phyloP scores from a whole-genome alignment of 2,797 vertebrate species.

The Cirrhinus mrigala region DNA sequence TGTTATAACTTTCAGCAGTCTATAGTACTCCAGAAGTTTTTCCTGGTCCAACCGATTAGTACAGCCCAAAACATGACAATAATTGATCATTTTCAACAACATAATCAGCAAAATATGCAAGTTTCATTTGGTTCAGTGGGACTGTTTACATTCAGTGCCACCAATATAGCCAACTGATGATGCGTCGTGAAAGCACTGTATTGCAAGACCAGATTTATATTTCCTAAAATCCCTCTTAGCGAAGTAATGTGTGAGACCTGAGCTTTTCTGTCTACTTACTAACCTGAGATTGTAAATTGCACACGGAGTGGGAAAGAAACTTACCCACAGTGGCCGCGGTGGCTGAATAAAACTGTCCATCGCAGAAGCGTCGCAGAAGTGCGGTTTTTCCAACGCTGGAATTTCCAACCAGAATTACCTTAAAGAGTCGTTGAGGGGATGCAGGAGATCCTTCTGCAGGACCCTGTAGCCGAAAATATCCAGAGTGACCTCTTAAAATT shows the following conservation, averaged over 20 bases:
- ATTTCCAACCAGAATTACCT: slow-evolving; percentile 93
- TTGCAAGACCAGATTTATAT: neutral
- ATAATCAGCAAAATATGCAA: no score
- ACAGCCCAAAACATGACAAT: no score
- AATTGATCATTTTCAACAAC: no score
- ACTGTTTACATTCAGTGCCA: no score
- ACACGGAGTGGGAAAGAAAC: slow-evolving; percentile 46
- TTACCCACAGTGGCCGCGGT: slow-evolving; percentile 91
- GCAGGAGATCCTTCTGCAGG: slow-evolving; percentile 71
- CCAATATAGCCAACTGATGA: no score
- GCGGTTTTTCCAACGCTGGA: slow-evolving; percentile 94
- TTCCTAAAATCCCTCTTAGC: neutral
- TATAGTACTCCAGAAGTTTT: no score
- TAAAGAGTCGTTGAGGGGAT: slow-evolving; percentile 88
- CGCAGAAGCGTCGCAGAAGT: slow-evolving; percentile 89
- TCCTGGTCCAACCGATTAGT: no score
- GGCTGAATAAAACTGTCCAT: slow-evolving; percentile 82
- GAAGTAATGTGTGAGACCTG: neutral
- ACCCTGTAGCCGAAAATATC: slow-evolving; percentile 56
- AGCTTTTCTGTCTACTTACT: neutral
- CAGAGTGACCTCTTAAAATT: neutral
- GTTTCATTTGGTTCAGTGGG: no score
- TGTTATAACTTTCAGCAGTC: no score
- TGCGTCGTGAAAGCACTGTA: no score
- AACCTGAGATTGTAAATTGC: no score